Evolutionary conservation across 2,113 vertebrate species (phyloP), one percentile per base, ranked within the genome.

Genomic region (Octodon degus): DNA sequence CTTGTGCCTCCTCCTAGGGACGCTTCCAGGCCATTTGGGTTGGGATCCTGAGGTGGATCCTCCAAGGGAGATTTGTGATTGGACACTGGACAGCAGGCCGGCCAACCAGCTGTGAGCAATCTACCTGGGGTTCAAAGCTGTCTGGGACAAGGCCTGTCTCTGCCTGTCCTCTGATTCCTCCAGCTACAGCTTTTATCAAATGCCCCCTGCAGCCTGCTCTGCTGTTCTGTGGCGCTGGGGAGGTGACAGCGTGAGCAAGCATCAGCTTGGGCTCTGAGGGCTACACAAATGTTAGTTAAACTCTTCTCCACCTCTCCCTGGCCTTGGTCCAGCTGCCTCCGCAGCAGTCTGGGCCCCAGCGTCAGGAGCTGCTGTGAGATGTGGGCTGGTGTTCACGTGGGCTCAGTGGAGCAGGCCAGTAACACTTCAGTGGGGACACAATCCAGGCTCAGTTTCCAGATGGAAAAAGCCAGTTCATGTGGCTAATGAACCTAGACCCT

Each of bases 381-480:
- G 37, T 79, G 91, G 68, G 62, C 50, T 91, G 84, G 40, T 65
- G 76, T 91, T 72, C 87, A 79, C 3, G 2, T 77, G 63, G 80
- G 91, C 74, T 34, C 80, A 70, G 3, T 0, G 19, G 93, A 86
- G 40, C 72, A 68, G 60, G 34, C 62, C 80, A 85, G 43, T 53
- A 58, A 80, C 86, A 87, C 81, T 85, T 83, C 89, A 83, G 13
- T 0, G 0, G 70, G 74, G 89, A 94, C 76, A 92, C 58, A 88
- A 93, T 77, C 70, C 77, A 81, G 96, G 84, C 84, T 79, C 80
- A 62, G 68, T 85, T 97, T 95, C 93, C 95, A 94, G 92, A 90
- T 67, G 95, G 77, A 72, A 92, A 96, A 86, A 87, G 63, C 53
- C 37, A 0, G 12, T 80, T 58, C 32, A 32, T 77, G 34, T 0